These are phyloP conservation scores for Rhagophthalmus giganteus DNA, from an alignment of 2,888 invertebrate species.

Conservation along the genomic window DNA sequence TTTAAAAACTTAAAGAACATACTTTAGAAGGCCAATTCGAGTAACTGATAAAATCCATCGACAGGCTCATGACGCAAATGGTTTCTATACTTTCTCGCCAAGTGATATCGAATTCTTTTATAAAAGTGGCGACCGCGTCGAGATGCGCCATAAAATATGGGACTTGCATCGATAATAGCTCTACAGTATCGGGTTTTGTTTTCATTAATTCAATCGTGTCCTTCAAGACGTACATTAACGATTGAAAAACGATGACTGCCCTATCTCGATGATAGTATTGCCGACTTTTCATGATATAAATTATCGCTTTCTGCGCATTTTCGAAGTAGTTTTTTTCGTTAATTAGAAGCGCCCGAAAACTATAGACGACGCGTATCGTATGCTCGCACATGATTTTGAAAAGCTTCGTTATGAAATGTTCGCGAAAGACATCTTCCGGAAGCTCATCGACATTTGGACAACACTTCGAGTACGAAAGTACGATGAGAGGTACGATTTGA, in stretches of 20 bases:
- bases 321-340: conserved; percentile 49
- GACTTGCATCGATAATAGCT: conserved; percentile 42
- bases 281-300: conserved; percentile 62
- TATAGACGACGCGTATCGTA: conserved; percentile 59
- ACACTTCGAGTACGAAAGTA: conserved; percentile 52
- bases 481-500: conserved; percentile 65
- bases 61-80: conserved; percentile 63
- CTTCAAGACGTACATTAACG: conserved; percentile 63
- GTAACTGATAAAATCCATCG: conserved; percentile 60
- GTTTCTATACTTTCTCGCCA: conserved; percentile 81
- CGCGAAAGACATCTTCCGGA: conserved; percentile 57
- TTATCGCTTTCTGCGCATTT: conserved; percentile 59
- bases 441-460: conserved; percentile 27
- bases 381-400: conserved; percentile 66
- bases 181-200: conserved; percentile 35
- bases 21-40: conserved; percentile 59
- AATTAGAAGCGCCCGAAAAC: conserved; percentile 38
- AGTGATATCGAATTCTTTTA: conserved; percentile 70
- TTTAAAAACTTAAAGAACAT: conserved; percentile 33
- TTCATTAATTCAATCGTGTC: conserved; percentile 54
- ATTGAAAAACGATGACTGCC: conserved; percentile 67
- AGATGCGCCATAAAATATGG: conserved; percentile 67
- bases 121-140: conserved; percentile 65
- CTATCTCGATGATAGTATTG: conserved; percentile 63
- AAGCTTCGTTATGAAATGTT: conserved; percentile 64